Evolutionary conservation across 1,140 invertebrate genomes (phyloP).

Genomic region (Drosophila elegans): DNA sequence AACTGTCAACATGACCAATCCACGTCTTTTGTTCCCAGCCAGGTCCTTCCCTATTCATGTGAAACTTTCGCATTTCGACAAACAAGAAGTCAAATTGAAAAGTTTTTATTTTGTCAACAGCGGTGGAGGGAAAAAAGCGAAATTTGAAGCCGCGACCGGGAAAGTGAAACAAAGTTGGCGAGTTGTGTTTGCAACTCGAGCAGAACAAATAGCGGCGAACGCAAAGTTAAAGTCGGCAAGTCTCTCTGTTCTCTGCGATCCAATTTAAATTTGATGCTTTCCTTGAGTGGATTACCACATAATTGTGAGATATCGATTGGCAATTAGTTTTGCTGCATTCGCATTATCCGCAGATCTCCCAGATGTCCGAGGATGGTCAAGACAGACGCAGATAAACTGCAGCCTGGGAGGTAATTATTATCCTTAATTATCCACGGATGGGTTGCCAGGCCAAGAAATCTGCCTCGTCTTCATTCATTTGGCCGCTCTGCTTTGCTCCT

Average conservation of each 20-base stretch:
- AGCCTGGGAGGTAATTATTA: conserved; percentile 57
- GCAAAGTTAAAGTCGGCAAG: conserved; percentile 26
- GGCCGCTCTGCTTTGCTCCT: conserved; percentile 16
- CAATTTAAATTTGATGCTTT: conserved; percentile 18
- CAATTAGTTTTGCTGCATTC: conserved; percentile 25
- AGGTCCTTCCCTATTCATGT: conserved; percentile 37
- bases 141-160: conserved; percentile 54
- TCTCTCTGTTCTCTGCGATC: not conserved
- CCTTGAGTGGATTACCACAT: conserved; percentile 4
- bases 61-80: conserved; percentile 57
- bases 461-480: conserved; percentile 5
- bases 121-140: conserved; percentile 34
- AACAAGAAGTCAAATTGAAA: conserved; percentile 65
- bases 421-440: conserved; percentile 57
- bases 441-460: conserved; percentile 5
- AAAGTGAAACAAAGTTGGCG: conserved; percentile 54
- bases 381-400: conserved; percentile 41
- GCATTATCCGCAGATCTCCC: conserved; percentile 31
- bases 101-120: conserved; percentile 63
- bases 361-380: conserved; percentile 11
- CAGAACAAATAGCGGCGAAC: conserved; percentile 38
- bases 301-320: conserved; percentile 34
- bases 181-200: conserved; percentile 25
- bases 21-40: conserved; percentile 33
- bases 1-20: conserved; percentile 49